Conservation (phyloP, 2,888 invertebrate genomes). For the Nephrotoma appendiculata region DNA sequence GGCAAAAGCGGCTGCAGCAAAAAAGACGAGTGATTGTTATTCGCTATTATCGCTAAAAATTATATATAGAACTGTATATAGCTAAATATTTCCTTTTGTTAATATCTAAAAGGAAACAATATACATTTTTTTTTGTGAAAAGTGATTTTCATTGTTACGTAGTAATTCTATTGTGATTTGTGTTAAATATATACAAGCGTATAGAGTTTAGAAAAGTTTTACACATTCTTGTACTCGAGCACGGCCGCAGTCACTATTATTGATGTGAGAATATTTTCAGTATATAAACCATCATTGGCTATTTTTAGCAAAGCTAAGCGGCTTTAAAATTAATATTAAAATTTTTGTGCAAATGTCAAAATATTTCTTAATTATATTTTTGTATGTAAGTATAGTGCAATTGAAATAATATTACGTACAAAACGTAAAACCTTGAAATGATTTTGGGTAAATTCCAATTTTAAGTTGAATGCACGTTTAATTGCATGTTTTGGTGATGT, state of each 20-base stretch:
- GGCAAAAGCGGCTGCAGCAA: not conserved
- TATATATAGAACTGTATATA: not conserved
- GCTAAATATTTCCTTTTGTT: not conserved
- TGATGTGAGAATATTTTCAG: not conserved
- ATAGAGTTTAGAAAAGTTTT: not conserved
- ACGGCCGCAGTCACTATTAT: not conserved
- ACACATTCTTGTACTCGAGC: not conserved
- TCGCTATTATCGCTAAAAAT: not conserved
- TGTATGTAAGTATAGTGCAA: not conserved
- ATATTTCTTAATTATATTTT: not conserved
- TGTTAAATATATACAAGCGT: not conserved
- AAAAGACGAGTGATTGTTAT: not conserved
- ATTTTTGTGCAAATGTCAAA: not conserved
- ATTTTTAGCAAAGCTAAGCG: not conserved
- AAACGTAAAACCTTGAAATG: not conserved
- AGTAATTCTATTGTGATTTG: not conserved
- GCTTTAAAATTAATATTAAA: not conserved
- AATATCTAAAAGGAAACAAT: not conserved
- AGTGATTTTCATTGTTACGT: not conserved
- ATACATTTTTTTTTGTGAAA: not conserved
- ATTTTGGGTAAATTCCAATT: not conserved
- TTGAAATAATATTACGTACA: not conserved
- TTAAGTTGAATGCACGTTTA: not conserved
- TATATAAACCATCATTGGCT: not conserved
- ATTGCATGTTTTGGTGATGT: not conserved